phyloP scores from a whole-genome alignment of 2,113 vertebrate genomes.

The Neomonachus schauinslandi region DNA sequence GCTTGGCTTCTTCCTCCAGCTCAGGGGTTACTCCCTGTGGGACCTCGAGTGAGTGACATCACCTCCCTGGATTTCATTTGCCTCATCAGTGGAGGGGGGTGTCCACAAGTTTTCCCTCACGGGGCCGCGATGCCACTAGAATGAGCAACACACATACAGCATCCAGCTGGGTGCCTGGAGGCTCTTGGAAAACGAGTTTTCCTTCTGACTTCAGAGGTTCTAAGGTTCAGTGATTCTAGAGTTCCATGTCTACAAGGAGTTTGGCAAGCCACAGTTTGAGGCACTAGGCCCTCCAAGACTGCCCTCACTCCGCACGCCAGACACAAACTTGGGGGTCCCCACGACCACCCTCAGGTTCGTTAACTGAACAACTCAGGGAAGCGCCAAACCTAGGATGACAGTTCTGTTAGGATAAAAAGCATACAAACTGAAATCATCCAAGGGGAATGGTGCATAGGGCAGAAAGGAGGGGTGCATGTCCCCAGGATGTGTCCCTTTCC shows the following conservation, averaged over 20 bases:
- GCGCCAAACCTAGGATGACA: fast-evolving
- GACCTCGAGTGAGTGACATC: neutral
- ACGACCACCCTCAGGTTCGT: too few species aligned
- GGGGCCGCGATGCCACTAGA: too few species aligned
- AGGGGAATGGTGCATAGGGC: neutral
- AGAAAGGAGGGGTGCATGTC: neutral
- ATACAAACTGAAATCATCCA: neutral
- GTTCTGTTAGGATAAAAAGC: too few species aligned
- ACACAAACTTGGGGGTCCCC: neutral
- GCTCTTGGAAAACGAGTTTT: neutral
- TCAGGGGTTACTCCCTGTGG: neutral
- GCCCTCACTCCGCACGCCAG: neutral
- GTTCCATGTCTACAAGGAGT: neutral
- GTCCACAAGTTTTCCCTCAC: neutral
- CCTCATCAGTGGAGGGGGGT: neutral
- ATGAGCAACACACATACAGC: neutral
- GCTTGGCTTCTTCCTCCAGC: neutral
- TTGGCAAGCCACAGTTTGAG: neutral
- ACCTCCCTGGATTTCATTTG: neutral
- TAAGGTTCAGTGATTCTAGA: neutral
- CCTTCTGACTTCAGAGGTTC: neutral
- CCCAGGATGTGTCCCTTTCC: neutral
- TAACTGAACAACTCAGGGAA: neutral
- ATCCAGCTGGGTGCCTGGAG: neutral
- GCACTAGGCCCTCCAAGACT: neutral